Percentiles rank a stretch among this genome's conserved stretches.
phyloP scores from a whole-genome alignment of 2,113 vertebrate species.

The Anarhynchus alexandrinus region DNA sequence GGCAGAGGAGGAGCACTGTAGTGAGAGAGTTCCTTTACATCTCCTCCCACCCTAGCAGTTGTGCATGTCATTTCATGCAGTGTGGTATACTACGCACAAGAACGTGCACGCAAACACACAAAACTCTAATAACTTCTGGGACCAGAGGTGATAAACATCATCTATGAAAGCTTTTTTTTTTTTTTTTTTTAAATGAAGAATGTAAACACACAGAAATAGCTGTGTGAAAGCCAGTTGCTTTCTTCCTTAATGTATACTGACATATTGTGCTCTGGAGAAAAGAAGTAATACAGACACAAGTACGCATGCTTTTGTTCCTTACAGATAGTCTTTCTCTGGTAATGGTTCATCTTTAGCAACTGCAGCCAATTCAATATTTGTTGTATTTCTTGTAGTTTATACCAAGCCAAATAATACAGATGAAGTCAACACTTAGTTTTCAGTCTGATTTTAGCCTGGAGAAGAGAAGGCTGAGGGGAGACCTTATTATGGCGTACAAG shows the following conservation, averaged over 20 bases:
- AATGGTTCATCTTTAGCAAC: not conserved
- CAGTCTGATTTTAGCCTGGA: no score
- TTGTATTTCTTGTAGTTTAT: not conserved
- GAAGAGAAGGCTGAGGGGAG: no score
- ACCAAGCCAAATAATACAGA: not conserved
- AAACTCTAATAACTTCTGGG: not conserved
- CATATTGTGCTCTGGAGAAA: not conserved
- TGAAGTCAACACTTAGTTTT: not conserved
- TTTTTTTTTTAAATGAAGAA: not conserved
- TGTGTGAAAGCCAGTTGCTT: not conserved
- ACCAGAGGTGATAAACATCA: not conserved
- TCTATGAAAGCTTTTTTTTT: not conserved
- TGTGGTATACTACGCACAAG: not conserved
- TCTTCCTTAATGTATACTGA: not conserved
- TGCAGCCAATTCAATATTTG: not conserved
- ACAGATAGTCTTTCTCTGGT: not conserved
- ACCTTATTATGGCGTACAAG: no score
- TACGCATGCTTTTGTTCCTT: not conserved
- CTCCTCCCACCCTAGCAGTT: not conserved
- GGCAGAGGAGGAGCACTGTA: not conserved
- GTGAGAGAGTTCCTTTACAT: not conserved
- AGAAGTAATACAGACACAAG: not conserved
- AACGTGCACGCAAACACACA: rapidly evolving
- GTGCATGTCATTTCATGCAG: not conserved
- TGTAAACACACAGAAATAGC: not conserved